These are phyloP conservation scores for Maniola jurtina DNA, from an alignment of 1,140 invertebrate species.

Conservation along the genomic window DNA sequence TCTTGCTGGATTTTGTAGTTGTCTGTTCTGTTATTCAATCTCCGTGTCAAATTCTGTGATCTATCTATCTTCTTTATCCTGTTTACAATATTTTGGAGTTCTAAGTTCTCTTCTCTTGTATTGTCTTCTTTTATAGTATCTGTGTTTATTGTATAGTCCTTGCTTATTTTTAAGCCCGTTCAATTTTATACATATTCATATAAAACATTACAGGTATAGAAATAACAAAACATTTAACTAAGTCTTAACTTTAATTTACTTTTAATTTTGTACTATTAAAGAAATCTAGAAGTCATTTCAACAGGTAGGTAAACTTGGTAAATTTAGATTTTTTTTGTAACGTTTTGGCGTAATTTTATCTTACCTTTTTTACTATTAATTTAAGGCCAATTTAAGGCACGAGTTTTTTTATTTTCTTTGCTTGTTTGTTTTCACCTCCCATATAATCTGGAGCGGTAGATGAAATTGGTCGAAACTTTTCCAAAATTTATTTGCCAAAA, in stretches of 20 bases:
- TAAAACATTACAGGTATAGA: conserved; percentile 74
- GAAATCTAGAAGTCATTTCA: conserved; percentile 75
- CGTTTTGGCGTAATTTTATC: conserved; percentile 66
- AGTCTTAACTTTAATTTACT: conserved; percentile 75
- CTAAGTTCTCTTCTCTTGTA: conserved; percentile 16
- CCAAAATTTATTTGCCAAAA: conserved; percentile 69
- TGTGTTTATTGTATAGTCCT: conserved; percentile 54
- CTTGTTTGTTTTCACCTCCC: conserved; percentile 64
- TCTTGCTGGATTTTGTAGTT: neutral
- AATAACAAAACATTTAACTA: conserved; percentile 75
- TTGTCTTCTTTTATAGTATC: conserved; percentile 54
- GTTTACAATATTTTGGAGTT: neutral
- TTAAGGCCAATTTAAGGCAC: conserved; percentile 79
- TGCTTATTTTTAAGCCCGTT: conserved; percentile 67
- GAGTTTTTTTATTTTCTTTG: conserved; percentile 53
- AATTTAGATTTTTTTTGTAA: conserved; percentile 71
- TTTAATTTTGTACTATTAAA: conserved; percentile 79
- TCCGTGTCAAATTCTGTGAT: neutral
- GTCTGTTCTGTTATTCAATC: neutral
- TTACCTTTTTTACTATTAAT: conserved; percentile 74
- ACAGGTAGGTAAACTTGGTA: conserved; percentile 71
- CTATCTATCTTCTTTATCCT: neutral
- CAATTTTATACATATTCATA: conserved; percentile 68
- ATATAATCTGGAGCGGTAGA: conserved; percentile 62
- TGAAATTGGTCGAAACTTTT: conserved; percentile 73